A percentile compares a stretch with the other conserved stretches of the same genome.
Conservation (phyloP, 1,140 invertebrate species). For the Harpegnathos saltator region DNA sequence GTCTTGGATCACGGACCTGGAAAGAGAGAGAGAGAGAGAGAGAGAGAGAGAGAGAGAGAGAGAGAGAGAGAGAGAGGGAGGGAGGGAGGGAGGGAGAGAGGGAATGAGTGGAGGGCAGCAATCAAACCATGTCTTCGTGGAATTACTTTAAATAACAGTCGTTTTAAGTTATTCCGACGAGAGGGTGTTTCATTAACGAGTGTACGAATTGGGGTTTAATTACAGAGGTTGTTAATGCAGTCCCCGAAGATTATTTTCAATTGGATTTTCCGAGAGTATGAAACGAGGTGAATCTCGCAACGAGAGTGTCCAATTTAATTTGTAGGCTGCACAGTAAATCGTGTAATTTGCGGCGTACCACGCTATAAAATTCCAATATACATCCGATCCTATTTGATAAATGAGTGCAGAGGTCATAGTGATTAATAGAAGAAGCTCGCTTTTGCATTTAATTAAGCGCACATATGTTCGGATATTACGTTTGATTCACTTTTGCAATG, state of each 20-base stretch:
- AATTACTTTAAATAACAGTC: conserved; percentile 12
- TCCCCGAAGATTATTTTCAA: conserved; percentile 15
- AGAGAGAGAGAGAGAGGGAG: no score
- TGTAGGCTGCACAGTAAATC: background rate
- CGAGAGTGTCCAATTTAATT: background rate
- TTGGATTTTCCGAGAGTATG: conserved; percentile 2
- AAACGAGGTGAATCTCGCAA: background rate
- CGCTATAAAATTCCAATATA: background rate
- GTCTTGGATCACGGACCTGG: background rate
- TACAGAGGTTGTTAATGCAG: conserved; percentile 21
- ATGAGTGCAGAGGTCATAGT: no score
- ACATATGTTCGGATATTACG: background rate
- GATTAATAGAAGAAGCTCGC: no score
- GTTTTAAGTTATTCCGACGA: background rate
- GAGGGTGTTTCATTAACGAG: background rate
- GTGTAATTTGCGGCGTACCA: background rate
- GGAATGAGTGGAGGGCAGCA: background rate
- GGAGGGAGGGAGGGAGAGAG: no score
- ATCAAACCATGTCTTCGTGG: background rate
- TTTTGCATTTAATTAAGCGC: no score
- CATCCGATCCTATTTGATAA: background rate
- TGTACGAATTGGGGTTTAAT: conserved; percentile 10
- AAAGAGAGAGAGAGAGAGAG: no score
- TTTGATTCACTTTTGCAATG: background rate
- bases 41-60: no score